phyloP scores from a whole-genome alignment of 30 jellyfish, hydroid and myxozoan genomes.

The Phacellophora camtschatica region DNA sequence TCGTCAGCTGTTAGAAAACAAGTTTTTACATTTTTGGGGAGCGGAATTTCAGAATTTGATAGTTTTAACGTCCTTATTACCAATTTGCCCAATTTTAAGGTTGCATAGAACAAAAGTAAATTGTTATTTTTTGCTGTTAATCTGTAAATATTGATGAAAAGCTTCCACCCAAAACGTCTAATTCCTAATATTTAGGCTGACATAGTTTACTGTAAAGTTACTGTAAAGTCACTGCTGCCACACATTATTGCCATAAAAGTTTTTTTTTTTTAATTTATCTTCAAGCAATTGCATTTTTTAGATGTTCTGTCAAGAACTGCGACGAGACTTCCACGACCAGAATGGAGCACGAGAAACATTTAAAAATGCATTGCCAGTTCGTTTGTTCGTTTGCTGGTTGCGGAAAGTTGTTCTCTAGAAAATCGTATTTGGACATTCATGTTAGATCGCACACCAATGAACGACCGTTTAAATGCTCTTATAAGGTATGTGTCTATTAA shows the following conservation, averaged over 20 bases:
- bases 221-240: neutral
- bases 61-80: too few relatives aligned
- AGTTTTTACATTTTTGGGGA: too few relatives aligned
- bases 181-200: too few relatives aligned
- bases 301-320: conserved; percentile 1
- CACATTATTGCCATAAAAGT: neutral
- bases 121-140: too few relatives aligned
- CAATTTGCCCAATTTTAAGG: too few relatives aligned
- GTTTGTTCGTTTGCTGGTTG: conserved; percentile 44
- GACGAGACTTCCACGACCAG: neutral
- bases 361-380: conserved; percentile 1
- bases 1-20: too few relatives aligned
- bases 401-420: conserved; percentile 14
- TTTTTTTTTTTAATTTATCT: neutral
- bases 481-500: conserved; percentile 20
- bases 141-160: too few relatives aligned
- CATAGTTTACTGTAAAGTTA: too few relatives aligned
- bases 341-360: conserved; percentile 9
- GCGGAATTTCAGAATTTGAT: too few relatives aligned
- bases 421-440: conserved; percentile 38
- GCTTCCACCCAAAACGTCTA: too few relatives aligned
- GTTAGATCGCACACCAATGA: conserved; percentile 56
- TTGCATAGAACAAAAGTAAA: too few relatives aligned
- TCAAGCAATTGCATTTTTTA: neutral
- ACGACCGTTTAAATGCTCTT: conserved; percentile 40